Percentiles rank a stretch among this genome's conserved stretches.
Conservation (phyloP, 2,888 invertebrate species). For the Eristalis pertinax region DNA sequence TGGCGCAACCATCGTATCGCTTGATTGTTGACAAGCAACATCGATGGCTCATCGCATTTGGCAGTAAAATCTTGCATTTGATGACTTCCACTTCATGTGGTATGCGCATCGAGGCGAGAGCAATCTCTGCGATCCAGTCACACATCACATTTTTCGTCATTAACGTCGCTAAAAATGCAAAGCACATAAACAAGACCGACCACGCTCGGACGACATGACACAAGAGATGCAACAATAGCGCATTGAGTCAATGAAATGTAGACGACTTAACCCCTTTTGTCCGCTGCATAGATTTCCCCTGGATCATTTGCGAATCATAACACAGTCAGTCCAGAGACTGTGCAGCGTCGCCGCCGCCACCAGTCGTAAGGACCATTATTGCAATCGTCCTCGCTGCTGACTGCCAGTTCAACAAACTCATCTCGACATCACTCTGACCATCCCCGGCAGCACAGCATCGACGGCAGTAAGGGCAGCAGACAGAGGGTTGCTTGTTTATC, state of each 20-base stretch:
- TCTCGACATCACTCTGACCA: neutral
- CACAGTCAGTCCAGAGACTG: neutral
- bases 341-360: neutral
- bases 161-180: neutral
- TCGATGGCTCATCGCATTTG: neutral
- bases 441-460: neutral
- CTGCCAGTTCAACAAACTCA: slow-evolving; percentile 9
- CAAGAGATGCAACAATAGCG: neutral
- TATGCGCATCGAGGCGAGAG: neutral
- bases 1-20: neutral
- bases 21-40: no score
- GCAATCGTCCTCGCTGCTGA: neutral
- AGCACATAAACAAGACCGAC: neutral
- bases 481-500: slow-evolving; percentile 41
- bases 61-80: neutral
- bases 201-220: no score
- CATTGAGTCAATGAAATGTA: neutral
- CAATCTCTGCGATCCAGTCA: neutral
- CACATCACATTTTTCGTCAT: neutral
- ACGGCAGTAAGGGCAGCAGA: neutral
- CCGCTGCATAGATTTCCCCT: neutral
- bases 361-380: neutral
- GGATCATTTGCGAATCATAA: neutral
- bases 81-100: neutral
- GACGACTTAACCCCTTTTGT: neutral